Evolutionary conservation across 2,113 vertebrate species (phyloP), one percentile per base, ranked within the genome.

Genomic region (Microtus pennsylvanicus): DNA sequence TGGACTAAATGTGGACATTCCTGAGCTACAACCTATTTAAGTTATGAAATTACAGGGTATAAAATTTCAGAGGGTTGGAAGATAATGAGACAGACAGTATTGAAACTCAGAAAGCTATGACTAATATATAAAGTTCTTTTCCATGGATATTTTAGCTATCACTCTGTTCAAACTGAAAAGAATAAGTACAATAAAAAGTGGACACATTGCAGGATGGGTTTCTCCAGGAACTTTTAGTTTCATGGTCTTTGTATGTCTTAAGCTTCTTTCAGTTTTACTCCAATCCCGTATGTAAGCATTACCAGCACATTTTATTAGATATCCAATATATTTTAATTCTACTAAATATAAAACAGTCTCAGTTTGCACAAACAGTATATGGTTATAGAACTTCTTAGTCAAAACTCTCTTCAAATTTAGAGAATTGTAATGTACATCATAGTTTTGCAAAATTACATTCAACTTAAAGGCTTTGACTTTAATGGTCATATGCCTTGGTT

Each of bases 281-380:
- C 7, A 85, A 58, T 5, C n/a, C 7, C 76, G 88, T 70, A 45
- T 67, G 83, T 94, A 83, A 94, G 33, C 90, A 4, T 63, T 87
- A 90, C 87, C 67, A 47, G 78, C 35, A 67, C 38, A 52, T 72
- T 94, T 96, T 94, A 52, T 77, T 86, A 89, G 77, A 92, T 88
- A 21, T 7, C 19, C 82, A 81, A 2, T 86, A 47, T 81, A 63
- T 38, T 90, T 94, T 58, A 47, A 97, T 65, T 85, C 47, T 5
- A 33, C n/a, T 17, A 92, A 70, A 22, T 55, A 89, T 14, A 83
- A 78, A 45, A 67, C 45, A 92, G 19, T 5, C 70, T 86, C 21
- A 17, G 12, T 67, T 87, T 70, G 19, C 2, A 19, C 75, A 52
- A 92, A 52, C 4, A 16, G 55, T 35, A 65, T n/a, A 42, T 85